Evolutionary conservation across 2,888 invertebrate genomes (phyloP).

Genomic region (Melitaea athalia): DNA sequence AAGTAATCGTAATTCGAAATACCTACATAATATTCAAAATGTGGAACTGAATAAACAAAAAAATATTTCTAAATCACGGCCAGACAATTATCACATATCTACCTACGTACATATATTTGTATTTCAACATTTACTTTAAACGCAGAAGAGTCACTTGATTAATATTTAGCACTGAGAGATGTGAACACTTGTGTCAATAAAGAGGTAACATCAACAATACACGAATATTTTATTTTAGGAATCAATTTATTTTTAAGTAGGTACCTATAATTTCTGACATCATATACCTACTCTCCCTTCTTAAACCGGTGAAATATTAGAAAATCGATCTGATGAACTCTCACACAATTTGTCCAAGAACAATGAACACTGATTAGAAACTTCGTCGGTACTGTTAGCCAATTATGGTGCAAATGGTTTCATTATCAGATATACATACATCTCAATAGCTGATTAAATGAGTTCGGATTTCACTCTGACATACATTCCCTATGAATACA

Average conservation of each 20-base stretch:
- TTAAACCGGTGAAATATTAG: not conserved
- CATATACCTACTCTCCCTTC: not conserved
- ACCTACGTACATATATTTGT: not conserved
- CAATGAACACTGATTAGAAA: conserved; percentile 4
- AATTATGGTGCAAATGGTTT: conserved; percentile 70
- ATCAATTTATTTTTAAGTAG: not conserved
- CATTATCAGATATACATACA: conserved; percentile 64
- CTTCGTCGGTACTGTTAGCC: conserved; percentile 38
- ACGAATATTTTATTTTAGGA: not conserved
- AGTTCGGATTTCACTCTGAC: conserved; percentile 42
- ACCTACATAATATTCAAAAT: not conserved
- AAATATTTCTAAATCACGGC: not conserved
- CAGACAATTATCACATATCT: conserved; percentile 1
- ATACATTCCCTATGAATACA: conserved; percentile 32
- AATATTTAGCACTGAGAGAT: conserved; percentile 2
- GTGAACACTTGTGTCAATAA: not conserved
- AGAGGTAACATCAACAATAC: not conserved
- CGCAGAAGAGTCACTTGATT: not conserved
- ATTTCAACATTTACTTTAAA: not conserved
- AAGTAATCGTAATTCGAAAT: not conserved
- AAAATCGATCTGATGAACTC: conserved; percentile 2
- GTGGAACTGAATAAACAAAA: not conserved
- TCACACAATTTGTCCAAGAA: conserved; percentile 7
- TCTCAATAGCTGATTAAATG: conserved; percentile 63
- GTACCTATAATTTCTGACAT: not conserved